These are phyloP conservation scores for Drosophila fungiperda DNA, from an alignment of 2,888 invertebrate species.

Conservation along the genomic window DNA sequence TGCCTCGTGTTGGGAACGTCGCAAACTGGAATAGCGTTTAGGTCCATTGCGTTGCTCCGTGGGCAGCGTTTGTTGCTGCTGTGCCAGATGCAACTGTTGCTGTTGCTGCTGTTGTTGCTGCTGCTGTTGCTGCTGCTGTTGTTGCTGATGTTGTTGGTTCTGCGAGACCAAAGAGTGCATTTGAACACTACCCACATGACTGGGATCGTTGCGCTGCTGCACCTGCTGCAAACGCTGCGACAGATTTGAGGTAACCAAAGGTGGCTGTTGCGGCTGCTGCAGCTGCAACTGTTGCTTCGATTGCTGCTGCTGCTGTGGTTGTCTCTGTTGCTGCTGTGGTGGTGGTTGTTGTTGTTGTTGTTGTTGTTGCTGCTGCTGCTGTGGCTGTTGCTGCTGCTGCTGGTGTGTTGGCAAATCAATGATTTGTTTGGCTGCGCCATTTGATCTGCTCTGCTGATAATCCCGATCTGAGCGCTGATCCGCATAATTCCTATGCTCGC, in stretches of 20 bases:
- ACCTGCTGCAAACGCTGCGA: slow-evolving; percentile 84
- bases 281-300: slow-evolving; percentile 35
- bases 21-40: slow-evolving; percentile 89
- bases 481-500: slow-evolving; percentile 47
- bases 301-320: slow-evolving; percentile 34
- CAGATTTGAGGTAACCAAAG: slow-evolving; percentile 70
- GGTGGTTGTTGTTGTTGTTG: slow-evolving; percentile 54
- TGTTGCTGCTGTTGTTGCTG: slow-evolving; percentile 53
- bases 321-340: slow-evolving; percentile 64
- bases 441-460: slow-evolving; percentile 43
- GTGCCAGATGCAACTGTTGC: slow-evolving; percentile 33
- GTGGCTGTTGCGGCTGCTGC: slow-evolving; percentile 39
- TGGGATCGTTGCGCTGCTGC: slow-evolving; percentile 84
- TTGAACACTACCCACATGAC: slow-evolving; percentile 85
- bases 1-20: slow-evolving; percentile 84
- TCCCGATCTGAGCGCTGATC: slow-evolving; percentile 54
- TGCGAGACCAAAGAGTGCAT: slow-evolving; percentile 84
- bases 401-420: slow-evolving; percentile 44
- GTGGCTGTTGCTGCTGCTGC: slow-evolving; percentile 47
- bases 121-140: slow-evolving; percentile 25
- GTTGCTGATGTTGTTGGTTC: slow-evolving; percentile 76
- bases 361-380: slow-evolving; percentile 35
- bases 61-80: slow-evolving; percentile 59
- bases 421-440: slow-evolving; percentile 45
- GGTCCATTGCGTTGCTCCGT: slow-evolving; percentile 86